Base-by-base conservation (phyloP, 1,140 invertebrate species). In the Drosophila hydei region DNA sequence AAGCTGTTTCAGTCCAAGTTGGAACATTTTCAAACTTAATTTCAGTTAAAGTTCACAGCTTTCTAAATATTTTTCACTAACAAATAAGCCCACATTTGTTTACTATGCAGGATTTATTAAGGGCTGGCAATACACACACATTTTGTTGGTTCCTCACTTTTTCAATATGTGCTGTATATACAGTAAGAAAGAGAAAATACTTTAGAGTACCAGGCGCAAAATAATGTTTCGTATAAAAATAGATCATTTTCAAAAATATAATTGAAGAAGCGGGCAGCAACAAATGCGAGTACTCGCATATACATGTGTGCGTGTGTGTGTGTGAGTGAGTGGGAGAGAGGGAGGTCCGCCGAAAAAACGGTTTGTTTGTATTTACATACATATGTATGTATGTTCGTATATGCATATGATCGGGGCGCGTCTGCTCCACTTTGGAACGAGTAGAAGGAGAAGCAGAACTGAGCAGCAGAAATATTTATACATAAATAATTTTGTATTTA, bases 201-300 rank as follows among this genome's bases (percentile, higher is more conserved):
- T 67, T 73, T 59, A 73, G 69, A 63, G 63, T 42, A 42, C n/a
- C 45, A 63, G 19, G 19, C 59, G 51, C 27, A 62, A 61, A 73
- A 60, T 68, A 75, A 64, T 55, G 45, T 75, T 75, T 54, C 12
- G 62, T 60, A 55, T 64, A 76, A 52, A 79, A 80, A 79, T 73
- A 76, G 68, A 76, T 58, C 61, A 47, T 75, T 65, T 77, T 65
- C 16, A 67, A 71, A 75, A 77, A 75, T 70, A 77, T 77, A 77
- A 77, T 77, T 75, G 75, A 77, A 77, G 45, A 63, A 50, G 72
- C 75, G 14, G 50, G 30, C 48, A 68, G 30, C 48, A 68, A 60
- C 50, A 69, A 70, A 63, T 43, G 56, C 47, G 51, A 67, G 69
- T 61, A 63, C 70, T 45, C 36, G 51, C 30, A n/a, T n/a, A n/a